Conservation (phyloP, 2,113 vertebrate species). For the Desmodus rotundus region DNA sequence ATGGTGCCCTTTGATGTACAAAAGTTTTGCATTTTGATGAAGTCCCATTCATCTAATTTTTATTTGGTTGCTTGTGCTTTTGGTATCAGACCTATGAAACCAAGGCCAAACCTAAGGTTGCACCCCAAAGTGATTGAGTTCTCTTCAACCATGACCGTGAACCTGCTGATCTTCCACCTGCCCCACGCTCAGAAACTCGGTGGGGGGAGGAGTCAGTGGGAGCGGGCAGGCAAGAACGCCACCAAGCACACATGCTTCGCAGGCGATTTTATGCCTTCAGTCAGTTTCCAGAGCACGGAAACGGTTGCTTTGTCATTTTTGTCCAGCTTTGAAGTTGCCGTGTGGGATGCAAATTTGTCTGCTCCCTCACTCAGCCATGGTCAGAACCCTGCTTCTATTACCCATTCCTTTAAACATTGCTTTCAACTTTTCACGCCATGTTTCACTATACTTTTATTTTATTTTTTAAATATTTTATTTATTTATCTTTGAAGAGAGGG, state of each 20-base stretch:
- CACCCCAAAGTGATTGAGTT: not conserved
- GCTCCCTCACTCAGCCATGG: not conserved
- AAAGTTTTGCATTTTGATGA: not conserved
- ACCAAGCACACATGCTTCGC: not conserved
- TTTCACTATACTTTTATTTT: not conserved
- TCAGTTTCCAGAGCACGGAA: not conserved
- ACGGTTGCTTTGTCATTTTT: not conserved
- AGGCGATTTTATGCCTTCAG: not conserved
- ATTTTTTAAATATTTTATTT: too few species aligned
- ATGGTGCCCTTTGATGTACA: not conserved
- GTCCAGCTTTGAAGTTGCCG: not conserved
- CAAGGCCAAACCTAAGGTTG: not conserved
- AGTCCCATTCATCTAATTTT: not conserved
- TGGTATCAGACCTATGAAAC: not conserved
- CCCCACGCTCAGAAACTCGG: not conserved
- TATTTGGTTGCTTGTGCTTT: not conserved
- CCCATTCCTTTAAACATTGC: not conserved
- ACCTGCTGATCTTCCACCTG: not conserved
- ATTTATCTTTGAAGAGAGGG: too few species aligned
- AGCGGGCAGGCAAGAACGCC: not conserved
- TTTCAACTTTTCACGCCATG: not conserved
- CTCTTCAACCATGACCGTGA: not conserved
- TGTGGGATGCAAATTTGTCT: not conserved
- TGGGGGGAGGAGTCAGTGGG: not conserved
- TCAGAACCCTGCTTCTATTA: not conserved